These are phyloP conservation scores for Heliocidaris tuberculata DNA, from an alignment of 35 echinoderm and acorn worm species.

Conservation along the genomic window DNA sequence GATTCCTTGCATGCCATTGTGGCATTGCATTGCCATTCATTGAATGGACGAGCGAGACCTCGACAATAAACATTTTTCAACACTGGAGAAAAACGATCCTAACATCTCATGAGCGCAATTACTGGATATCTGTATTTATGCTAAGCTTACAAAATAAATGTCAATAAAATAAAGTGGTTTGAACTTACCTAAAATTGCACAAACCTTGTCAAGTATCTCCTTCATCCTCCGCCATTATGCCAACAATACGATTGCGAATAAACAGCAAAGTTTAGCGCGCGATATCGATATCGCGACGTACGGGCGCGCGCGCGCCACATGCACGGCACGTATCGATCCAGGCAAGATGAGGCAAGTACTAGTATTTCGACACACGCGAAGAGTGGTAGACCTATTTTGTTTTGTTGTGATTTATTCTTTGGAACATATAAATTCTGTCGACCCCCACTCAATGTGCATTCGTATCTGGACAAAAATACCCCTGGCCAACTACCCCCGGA, in stretches of 20 bases:
- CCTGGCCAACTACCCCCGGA: too few species aligned
- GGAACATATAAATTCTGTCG: too few species aligned
- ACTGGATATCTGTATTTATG: background rate
- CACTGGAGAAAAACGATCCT: background rate
- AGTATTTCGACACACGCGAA: too few species aligned
- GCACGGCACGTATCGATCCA: too few species aligned
- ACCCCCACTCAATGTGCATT: too few species aligned
- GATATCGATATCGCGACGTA: background rate
- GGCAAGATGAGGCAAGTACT: too few species aligned
- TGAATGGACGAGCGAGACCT: background rate
- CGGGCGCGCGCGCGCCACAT: too few species aligned
- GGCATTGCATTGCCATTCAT: background rate
- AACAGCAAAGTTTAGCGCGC: background rate
- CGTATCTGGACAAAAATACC: too few species aligned
- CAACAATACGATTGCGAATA: constrained; percentile 8
- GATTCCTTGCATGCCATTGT: background rate
- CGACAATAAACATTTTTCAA: constrained; percentile 12
- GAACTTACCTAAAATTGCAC: constrained; percentile 77
- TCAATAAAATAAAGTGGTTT: background rate
- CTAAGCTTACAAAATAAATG: background rate
- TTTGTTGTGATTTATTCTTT: too few species aligned
- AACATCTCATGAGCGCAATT: background rate
- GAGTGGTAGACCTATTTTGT: too few species aligned
- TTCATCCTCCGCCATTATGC: constrained; percentile 76
- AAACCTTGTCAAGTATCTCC: constrained; percentile 52